Evolutionary conservation across 2,113 vertebrate genomes (phyloP).

Genomic region (Siniperca knerii): DNA sequence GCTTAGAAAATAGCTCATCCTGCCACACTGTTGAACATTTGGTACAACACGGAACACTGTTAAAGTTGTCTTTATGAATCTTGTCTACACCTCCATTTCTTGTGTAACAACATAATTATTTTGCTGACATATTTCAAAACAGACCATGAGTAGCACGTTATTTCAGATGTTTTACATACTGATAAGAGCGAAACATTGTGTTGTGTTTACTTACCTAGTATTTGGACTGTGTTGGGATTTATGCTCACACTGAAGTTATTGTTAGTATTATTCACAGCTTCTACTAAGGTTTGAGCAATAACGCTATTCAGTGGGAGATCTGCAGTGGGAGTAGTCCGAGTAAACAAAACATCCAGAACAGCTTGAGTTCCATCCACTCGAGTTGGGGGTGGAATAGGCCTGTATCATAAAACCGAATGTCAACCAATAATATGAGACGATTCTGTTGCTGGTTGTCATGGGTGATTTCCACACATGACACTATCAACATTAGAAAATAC

Average conservation of each 20-base stretch:
- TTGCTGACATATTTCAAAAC: neutral
- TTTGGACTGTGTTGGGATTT: fast-evolving
- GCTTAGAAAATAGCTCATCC: too few relatives aligned
- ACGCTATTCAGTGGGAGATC: neutral
- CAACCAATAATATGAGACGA: neutral
- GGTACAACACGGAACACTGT: too few relatives aligned
- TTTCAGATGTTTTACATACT: neutral
- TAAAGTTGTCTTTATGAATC: neutral
- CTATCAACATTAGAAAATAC: neutral
- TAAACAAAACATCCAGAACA: neutral
- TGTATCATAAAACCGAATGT: neutral
- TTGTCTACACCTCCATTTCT: too few relatives aligned
- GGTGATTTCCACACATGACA: neutral
- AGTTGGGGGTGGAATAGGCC: fast-evolving
- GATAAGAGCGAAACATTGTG: neutral
- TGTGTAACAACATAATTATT: neutral
- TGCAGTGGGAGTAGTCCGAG: neutral
- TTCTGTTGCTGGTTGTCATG: neutral
- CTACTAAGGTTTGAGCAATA: neutral
- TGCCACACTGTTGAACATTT: too few relatives aligned
- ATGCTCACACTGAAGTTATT: neutral
- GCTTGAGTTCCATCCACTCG: neutral
- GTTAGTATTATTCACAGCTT: neutral
- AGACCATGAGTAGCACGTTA: neutral
- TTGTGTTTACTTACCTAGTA: neutral